Conservation (phyloP, 2,113 vertebrate genomes). For the Pyxicephalus adspersus region DNA sequence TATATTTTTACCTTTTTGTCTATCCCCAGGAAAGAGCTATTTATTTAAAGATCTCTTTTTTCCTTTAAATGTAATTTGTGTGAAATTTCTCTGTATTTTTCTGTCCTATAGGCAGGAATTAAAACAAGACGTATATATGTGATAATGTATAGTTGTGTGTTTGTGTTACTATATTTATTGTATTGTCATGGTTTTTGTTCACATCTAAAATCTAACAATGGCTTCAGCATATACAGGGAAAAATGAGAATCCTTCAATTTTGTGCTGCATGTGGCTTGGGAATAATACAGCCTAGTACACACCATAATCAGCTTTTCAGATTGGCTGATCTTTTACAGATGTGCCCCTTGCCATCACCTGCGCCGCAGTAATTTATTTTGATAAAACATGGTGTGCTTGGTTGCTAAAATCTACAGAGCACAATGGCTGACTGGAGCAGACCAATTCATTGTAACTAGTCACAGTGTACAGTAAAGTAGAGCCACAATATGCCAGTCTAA, state of each 20-base stretch:
- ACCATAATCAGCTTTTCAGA: slow-evolving; percentile 41
- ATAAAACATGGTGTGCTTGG: slow-evolving; percentile 48
- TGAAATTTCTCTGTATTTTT: neutral
- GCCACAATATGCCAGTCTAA: slow-evolving; percentile 30
- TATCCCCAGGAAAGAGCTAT: too few species aligned
- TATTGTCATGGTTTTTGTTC: neutral
- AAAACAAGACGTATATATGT: neutral
- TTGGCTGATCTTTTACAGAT: slow-evolving; percentile 52
- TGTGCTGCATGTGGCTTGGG: neutral
- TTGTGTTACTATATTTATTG: neutral
- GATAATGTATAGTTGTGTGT: neutral
- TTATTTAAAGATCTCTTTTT: too few species aligned
- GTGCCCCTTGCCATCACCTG: slow-evolving; percentile 40
- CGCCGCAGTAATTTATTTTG: slow-evolving; percentile 54
- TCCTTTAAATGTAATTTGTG: too few species aligned
- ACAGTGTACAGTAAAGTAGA: slow-evolving; percentile 33
- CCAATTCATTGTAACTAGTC: slow-evolving; percentile 50
- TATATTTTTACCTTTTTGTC: too few species aligned
- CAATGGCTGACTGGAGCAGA: slow-evolving; percentile 41
- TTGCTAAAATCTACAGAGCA: slow-evolving; percentile 45
- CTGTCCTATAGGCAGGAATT: neutral
- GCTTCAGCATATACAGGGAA: slow-evolving; percentile 6
- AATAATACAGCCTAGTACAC: slow-evolving; percentile 43
- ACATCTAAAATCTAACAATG: neutral
- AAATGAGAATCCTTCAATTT: slow-evolving; percentile 10